Conservation (phyloP, 1,140 invertebrate genomes). For the Caenorhabditis briggsae region DNA sequence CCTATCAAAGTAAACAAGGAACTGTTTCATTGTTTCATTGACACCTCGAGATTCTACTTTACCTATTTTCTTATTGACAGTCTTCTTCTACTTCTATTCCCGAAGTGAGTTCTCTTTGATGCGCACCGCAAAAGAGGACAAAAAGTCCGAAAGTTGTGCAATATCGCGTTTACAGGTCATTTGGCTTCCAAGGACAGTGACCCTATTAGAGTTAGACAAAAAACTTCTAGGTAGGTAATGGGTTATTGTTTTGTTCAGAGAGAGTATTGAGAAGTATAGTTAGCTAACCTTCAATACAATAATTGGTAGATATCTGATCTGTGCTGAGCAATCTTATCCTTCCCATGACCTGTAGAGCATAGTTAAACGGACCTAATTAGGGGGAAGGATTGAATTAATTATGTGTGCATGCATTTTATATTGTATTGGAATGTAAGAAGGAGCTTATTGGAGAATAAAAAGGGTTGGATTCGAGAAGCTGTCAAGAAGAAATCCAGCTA, state of each 20-base stretch:
- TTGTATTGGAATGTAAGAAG: not conserved
- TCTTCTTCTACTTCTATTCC: not conserved
- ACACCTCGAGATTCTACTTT: not conserved
- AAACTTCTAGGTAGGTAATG: not conserved
- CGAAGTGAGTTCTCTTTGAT: constrained; percentile 17
- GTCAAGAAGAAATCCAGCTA: too few relatives aligned
- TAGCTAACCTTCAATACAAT: not conserved
- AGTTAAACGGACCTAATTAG: constrained; percentile 36
- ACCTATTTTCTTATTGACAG: constrained; percentile 25
- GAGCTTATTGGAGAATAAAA: too few relatives aligned
- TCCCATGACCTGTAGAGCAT: constrained; percentile 30
- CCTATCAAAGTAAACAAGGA: constrained; percentile 24
- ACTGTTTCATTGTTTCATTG: constrained; percentile 42
- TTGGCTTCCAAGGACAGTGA: constrained; percentile 34
- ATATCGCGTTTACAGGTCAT: constrained; percentile 49
- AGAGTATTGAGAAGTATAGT: not conserved
- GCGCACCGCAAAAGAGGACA: not conserved
- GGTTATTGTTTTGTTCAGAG: not conserved
- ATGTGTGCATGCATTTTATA: not conserved
- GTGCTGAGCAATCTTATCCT: not conserved
- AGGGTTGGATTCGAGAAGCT: too few relatives aligned
- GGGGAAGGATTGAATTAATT: not conserved
- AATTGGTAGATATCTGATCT: not conserved
- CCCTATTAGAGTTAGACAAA: not conserved
- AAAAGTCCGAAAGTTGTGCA: constrained; percentile 35